A percentile compares a stretch with the other conserved stretches of the same genome.
Conservation (phyloP, 2,888 invertebrate genomes). For the Scelioninae gen. 1 region DNA sequence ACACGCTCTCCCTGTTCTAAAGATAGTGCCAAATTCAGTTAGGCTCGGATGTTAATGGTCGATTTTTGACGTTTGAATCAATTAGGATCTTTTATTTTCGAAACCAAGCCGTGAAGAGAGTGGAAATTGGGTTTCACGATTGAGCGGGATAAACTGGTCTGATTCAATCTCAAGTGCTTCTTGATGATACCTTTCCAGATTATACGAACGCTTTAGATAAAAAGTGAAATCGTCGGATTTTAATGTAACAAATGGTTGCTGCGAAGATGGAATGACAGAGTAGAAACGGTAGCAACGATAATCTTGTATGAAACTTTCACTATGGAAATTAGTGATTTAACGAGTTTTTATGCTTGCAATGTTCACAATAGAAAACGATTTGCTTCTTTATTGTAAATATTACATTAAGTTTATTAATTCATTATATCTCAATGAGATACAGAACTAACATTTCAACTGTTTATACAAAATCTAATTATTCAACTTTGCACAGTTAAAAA, state of each 20-base stretch:
- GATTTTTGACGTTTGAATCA: conserved; percentile 39
- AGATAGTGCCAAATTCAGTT: conserved; percentile 47
- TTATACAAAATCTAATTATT: no score
- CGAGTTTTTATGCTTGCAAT: not conserved
- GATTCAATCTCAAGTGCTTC: conserved; percentile 5
- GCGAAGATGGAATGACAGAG: conserved; percentile 25
- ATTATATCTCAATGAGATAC: no score
- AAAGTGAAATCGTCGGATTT: conserved; percentile 48
- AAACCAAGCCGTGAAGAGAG: not conserved
- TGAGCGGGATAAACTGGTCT: conserved; percentile 2
- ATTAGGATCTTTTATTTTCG: conserved; percentile 35
- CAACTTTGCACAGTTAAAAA: no score
- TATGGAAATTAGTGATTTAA: conserved; percentile 39
- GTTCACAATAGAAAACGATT: not conserved
- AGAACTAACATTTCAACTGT: no score
- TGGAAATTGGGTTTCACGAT: conserved; percentile 32
- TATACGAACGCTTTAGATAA: conserved; percentile 16
- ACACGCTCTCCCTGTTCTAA: not conserved
- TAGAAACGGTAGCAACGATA: conserved; percentile 18
- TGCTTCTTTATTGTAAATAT: conserved; percentile 3
- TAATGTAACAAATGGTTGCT: conserved; percentile 47
- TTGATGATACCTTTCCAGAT: conserved; percentile 21
- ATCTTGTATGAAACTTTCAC: conserved; percentile 39
- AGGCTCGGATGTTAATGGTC: conserved; percentile 26
- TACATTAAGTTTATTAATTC: not conserved